Conservation (phyloP, 64 coral and sea anemone genomes). For the Hydrozoanthus tunicans region DNA sequence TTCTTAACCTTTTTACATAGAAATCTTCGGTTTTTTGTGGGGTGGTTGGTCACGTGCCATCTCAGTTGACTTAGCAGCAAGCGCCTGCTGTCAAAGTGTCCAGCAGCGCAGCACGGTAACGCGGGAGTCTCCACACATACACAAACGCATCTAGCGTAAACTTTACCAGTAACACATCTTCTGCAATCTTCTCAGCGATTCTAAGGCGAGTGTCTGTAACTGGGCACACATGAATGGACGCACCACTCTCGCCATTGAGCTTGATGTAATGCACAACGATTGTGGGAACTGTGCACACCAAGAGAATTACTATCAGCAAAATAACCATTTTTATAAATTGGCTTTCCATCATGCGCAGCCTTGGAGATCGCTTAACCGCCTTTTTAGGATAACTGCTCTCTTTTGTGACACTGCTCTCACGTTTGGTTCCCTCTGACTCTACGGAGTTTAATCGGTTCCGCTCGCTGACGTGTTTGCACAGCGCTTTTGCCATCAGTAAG, state of each 20-base stretch:
- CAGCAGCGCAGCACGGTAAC: conserved; percentile 38
- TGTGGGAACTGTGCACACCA: conserved; percentile 33
- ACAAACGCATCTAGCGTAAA: conserved; percentile 47
- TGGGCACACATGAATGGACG: neutral
- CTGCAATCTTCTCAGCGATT: conserved; percentile 23
- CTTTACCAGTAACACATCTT: conserved; percentile 29
- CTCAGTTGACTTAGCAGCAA: neutral
- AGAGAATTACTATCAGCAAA: neutral
- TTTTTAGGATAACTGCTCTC: neutral
- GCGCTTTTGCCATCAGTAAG: neutral
- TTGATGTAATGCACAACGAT: conserved; percentile 28
- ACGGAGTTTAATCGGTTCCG: conserved; percentile 9
- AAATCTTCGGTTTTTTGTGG: neutral
- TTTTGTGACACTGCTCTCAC: neutral
- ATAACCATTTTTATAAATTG: conserved; percentile 35
- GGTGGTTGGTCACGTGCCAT: neutral
- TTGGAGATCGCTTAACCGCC: neutral
- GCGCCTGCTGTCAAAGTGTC: neutral
- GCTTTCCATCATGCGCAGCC: neutral
- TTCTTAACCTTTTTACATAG: too few relatives aligned
- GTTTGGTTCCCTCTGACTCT: neutral
- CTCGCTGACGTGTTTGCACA: neutral
- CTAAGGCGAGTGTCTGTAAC: neutral
- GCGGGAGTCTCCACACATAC: conserved; percentile 35
- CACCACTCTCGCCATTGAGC: neutral